Base-by-base conservation (phyloP, 2,797 vertebrate species). In the Chloroceryle inda region DNA sequence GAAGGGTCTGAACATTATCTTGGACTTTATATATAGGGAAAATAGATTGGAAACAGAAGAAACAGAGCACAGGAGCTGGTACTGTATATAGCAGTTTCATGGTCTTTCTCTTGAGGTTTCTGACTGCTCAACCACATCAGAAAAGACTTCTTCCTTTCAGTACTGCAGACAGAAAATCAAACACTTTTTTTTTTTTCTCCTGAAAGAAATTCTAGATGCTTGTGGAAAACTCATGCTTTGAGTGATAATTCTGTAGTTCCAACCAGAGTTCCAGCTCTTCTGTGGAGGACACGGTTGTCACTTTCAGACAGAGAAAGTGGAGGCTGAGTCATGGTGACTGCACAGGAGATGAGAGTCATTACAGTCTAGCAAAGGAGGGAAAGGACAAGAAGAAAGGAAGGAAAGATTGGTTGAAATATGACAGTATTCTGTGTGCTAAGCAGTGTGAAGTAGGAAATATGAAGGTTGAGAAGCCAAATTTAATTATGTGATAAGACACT, bases 381-480 rank as follows among this genome's bases (percentile, higher is more conserved):
- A 83, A 73, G 45, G 59, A 69, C 37, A 67, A 81, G 19, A 64
- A 88, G 52, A 88, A 95, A 97, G 86, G 79, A 85, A 81, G 64
- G 63, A 86, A 71, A 53, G 53, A 88, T 58, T 94, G 82, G n/a
- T 63, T 79, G 80, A 87, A 94, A 66, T 68, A 37, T n/a, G 44
- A 17, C 94, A 45, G 33, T 44, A 42, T 85, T 89, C 80, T 37
- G 56, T 85, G 67, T 77, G 4, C 1, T 16, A 69, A 85, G 38
- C 73, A 85, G n/a, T 72, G 14, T 44, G 80, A 89, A 93, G 69
- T 78, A 96, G 85, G 95, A 98, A 97, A 88, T 1, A 35, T 20
- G 17, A 26, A 15, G 22, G 86, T 84, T 78, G 91, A 92, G 92
- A 81, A 23, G 16, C 55, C 94, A 95, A 93, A 75, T 64, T 56